phyloP scores from a whole-genome alignment of 1,140 invertebrate species.

The Drosophila melanogaster region DNA sequence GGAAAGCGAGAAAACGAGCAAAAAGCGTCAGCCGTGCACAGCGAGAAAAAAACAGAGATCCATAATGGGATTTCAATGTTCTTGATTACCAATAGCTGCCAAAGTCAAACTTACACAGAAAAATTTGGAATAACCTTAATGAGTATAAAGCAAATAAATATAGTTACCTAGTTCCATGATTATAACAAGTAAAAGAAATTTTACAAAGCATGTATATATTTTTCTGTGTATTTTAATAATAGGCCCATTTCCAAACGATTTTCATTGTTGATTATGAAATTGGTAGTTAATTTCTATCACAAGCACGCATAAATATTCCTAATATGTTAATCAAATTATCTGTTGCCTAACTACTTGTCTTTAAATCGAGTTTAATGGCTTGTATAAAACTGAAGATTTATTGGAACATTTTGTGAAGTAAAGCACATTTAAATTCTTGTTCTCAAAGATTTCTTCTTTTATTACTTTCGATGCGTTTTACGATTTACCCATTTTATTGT shows the following conservation, averaged over 20 bases:
- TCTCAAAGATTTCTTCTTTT: too few species aligned
- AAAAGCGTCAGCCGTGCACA: conserved; percentile 66
- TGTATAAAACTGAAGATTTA: too few species aligned
- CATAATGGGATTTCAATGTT: background rate
- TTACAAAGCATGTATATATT: background rate
- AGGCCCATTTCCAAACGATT: background rate
- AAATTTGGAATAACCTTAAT: background rate
- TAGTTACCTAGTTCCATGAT: too few species aligned
- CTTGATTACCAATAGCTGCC: background rate
- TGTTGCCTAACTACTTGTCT: background rate
- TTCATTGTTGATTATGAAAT: conserved; percentile 2
- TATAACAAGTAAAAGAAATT: too few species aligned
- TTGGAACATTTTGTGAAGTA: too few species aligned
- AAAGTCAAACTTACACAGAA: background rate
- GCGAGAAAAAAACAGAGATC: conserved; percentile 12
- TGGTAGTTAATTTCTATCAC: background rate
- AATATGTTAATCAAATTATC: background rate
- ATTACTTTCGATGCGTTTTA: background rate
- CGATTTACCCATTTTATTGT: background rate
- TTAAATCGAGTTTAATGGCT: background rate
- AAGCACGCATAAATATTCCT: background rate
- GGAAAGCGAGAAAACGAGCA: conserved; percentile 65
- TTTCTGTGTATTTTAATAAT: background rate
- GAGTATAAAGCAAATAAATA: background rate
- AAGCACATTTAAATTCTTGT: too few species aligned